Conservation (phyloP, 2,113 vertebrate species). For the Chaenocephalus aceratus region DNA sequence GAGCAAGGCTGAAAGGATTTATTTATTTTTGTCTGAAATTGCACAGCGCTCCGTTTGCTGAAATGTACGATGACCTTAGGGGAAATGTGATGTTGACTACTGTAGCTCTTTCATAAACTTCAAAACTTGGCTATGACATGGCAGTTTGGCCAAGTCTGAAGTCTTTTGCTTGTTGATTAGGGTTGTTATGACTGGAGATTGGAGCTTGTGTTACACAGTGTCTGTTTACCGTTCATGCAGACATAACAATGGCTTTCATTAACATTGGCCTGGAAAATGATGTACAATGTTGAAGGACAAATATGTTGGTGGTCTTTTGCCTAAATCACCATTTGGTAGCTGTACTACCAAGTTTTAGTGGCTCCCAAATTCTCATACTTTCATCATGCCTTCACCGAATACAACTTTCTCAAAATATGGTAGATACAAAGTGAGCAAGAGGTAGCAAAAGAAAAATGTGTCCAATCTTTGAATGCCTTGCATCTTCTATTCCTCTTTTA, state of each 20-base stretch:
- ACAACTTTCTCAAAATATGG: not conserved
- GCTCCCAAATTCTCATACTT: not conserved
- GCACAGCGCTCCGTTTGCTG: slow-evolving; percentile 41
- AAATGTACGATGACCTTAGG: slow-evolving; percentile 48
- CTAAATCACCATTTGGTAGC: slow-evolving; percentile 3
- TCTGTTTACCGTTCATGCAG: slow-evolving; percentile 49
- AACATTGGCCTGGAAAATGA: not conserved
- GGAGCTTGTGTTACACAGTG: slow-evolving; percentile 20
- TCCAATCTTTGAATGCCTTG: not conserved
- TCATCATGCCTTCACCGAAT: not conserved
- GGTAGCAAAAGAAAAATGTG: not conserved
- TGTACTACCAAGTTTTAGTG: not conserved
- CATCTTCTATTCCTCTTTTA: slow-evolving; percentile 26
- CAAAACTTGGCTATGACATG: slow-evolving; percentile 23
- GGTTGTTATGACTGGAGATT: slow-evolving; percentile 66
- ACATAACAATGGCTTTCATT: slow-evolving; percentile 31
- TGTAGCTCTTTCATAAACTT: slow-evolving; percentile 1
- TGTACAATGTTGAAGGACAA: slow-evolving; percentile 3
- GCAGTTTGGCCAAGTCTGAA: slow-evolving; percentile 22
- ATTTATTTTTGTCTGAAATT: slow-evolving; percentile 28
- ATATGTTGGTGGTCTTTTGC: not conserved
- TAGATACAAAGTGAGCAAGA: not conserved
- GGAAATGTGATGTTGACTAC: slow-evolving; percentile 38
- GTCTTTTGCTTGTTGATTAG: slow-evolving; percentile 41
- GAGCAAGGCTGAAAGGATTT: slow-evolving; percentile 37